Conservation (phyloP, 2,797 vertebrate species). For the Siniperca undulata region DNA sequence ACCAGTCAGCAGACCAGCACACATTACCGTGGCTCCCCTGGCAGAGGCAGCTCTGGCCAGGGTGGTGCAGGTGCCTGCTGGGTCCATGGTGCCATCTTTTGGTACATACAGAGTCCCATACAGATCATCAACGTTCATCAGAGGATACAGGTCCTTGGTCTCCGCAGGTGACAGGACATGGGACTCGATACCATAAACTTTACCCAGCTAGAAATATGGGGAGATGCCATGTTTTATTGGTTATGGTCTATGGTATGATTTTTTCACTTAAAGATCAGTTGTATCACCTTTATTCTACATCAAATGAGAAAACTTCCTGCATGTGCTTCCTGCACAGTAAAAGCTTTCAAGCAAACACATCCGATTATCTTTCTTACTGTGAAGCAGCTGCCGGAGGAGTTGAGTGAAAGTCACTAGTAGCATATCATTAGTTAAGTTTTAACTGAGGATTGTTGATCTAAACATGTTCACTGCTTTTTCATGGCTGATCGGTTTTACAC, state of each 20-base stretch:
- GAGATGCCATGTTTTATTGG: not conserved
- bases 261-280: not conserved
- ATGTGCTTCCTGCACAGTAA: not conserved
- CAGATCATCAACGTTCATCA: slow-evolving; percentile 95
- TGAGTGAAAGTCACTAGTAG: not conserved
- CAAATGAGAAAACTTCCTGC: not conserved
- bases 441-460: not conserved
- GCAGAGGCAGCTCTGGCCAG: slow-evolving; percentile 90
- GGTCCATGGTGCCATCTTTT: slow-evolving; percentile 97
- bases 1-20: not conserved
- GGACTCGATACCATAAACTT: slow-evolving; percentile 95
- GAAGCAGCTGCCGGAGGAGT: not conserved
- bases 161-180: slow-evolving; percentile 92
- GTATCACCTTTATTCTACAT: not conserved
- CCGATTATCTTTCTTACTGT: not conserved
- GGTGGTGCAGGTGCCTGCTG: slow-evolving; percentile 93
- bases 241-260: not conserved
- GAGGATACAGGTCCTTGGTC: slow-evolving; percentile 95
- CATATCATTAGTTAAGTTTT: not conserved
- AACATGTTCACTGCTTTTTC: not conserved
- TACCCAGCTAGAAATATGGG: slow-evolving; percentile 88
- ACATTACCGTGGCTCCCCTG: slow-evolving; percentile 89
- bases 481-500: not conserved
- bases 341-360: not conserved
- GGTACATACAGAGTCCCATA: slow-evolving; percentile 96